Conservation (phyloP, 2,113 vertebrate species). For the Antechinus stuartii region DNA sequence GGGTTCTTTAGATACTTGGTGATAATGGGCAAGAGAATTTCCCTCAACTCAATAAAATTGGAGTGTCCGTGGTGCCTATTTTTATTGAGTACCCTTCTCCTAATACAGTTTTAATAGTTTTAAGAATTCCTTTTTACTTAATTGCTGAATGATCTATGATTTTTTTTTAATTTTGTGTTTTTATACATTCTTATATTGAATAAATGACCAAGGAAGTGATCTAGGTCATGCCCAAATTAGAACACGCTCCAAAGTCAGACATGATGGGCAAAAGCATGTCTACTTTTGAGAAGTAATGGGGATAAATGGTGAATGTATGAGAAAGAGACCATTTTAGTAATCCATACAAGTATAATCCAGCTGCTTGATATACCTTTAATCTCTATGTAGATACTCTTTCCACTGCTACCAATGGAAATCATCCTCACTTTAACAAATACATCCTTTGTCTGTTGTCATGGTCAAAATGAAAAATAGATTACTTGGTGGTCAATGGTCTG, state of each 20-base stretch:
- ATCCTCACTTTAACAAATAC: background rate
- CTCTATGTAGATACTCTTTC: background rate
- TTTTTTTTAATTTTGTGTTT: background rate
- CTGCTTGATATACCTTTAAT: background rate
- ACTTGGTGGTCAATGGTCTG: background rate
- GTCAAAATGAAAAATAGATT: background rate
- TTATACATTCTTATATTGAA: background rate
- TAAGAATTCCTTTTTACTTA: background rate
- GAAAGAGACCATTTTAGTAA: background rate
- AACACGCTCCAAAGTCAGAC: constrained; percentile 22
- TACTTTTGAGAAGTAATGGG: background rate
- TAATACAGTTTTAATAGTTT: background rate
- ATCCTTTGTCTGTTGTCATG: background rate
- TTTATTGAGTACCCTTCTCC: background rate
- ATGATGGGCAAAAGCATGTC: background rate
- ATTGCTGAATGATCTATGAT: background rate
- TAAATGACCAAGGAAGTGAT: background rate
- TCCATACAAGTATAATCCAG: background rate
- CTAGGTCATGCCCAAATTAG: background rate
- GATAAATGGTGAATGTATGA: background rate
- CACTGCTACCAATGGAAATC: background rate
- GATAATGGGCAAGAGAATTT: too few species aligned
- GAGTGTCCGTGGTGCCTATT: background rate
- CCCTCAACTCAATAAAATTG: background rate
- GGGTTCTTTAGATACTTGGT: background rate